Evolutionary conservation across 2,113 vertebrate species (phyloP), one percentile per base, ranked within the genome.

Genomic region (Hemicordylus capensis): DNA sequence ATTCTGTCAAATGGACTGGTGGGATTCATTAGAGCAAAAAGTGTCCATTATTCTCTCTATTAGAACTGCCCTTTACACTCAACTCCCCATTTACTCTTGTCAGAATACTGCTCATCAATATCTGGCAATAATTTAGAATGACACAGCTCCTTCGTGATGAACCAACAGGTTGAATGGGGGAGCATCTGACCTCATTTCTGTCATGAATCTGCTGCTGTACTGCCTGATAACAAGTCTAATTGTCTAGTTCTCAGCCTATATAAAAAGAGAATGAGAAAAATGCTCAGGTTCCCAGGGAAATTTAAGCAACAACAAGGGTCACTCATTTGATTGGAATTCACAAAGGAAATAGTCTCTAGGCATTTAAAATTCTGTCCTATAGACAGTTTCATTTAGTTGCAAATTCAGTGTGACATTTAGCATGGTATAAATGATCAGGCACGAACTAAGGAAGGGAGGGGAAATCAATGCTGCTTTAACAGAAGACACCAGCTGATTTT

Each of bases 391-490:
- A 88, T 31, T 82, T 51, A 92, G 80, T 69, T 90, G 86, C 85
- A 92, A 94, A 95, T 92, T 90, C 67, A 91, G 81, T 84, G 76
- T 90, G 90, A 90, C 91, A 92, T 91, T 91, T 92, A 88, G 51
- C 34, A 64, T 22, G 20, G 89, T 86, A 88, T 39, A 86, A 22
- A 90, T 85, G 0, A 17, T 85, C 69, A 91, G 87, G 7, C 90
- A 89, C 19, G 28, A 93, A 91, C 70, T 75, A 59, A n/a, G 3
- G n/a, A 90, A 54, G 51, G 12, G 51, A 72, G 76, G 75, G 91
- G 64, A 90, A 93, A 94, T 93, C 90, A 89, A 84, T 94, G 74
- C n/a, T 89, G 79, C 85, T 92, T 94, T 90, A 90, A 92, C 91
- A 93, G 83, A 94, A 87, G 79, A 85, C 93, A 86, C 79, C 66